Conservation (phyloP, 2,888 invertebrate species). For the Elmis aenea region DNA sequence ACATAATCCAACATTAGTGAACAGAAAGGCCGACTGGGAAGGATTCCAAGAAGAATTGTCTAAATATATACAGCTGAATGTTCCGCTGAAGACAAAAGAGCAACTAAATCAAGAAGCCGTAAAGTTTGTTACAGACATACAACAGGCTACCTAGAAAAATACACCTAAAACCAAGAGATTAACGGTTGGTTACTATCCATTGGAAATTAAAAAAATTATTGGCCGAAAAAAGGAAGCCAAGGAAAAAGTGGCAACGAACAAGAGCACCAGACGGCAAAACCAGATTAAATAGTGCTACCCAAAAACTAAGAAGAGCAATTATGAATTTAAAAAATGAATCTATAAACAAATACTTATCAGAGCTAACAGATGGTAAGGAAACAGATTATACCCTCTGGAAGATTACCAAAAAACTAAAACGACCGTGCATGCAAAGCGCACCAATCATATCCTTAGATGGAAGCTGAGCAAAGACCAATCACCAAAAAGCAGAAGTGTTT, state of each 20-base stretch:
- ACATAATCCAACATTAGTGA: too few species aligned
- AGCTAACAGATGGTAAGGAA: conserved; percentile 1
- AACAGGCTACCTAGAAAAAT: too few species aligned
- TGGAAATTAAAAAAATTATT: conserved; percentile 4
- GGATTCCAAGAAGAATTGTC: too few species aligned
- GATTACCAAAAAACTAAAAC: conserved; percentile 3
- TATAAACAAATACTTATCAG: conserved; percentile 4
- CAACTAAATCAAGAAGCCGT: too few species aligned
- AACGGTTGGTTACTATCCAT: conserved; percentile 3
- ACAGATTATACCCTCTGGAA: conserved; percentile 3
- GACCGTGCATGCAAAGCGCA: background rate
- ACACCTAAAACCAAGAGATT: too few species aligned
- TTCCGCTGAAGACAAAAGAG: too few species aligned
- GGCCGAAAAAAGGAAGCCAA: conserved; percentile 4
- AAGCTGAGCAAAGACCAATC: conserved; percentile 4
- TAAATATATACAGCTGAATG: too few species aligned
- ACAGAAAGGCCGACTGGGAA: too few species aligned
- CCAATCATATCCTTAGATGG: conserved; percentile 3
- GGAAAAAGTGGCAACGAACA: conserved; percentile 4
- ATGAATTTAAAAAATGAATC: conserved; percentile 3
- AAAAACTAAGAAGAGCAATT: conserved; percentile 9
- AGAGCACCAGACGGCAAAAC: conserved; percentile 16
- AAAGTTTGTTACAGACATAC: conserved; percentile 1
- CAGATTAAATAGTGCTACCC: conserved; percentile 10
- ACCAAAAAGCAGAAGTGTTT: conserved; percentile 4